These are phyloP conservation scores for Cyprinodon diabolis DNA, from an alignment of 2,797 vertebrate genomes.

Conservation along the genomic window DNA sequence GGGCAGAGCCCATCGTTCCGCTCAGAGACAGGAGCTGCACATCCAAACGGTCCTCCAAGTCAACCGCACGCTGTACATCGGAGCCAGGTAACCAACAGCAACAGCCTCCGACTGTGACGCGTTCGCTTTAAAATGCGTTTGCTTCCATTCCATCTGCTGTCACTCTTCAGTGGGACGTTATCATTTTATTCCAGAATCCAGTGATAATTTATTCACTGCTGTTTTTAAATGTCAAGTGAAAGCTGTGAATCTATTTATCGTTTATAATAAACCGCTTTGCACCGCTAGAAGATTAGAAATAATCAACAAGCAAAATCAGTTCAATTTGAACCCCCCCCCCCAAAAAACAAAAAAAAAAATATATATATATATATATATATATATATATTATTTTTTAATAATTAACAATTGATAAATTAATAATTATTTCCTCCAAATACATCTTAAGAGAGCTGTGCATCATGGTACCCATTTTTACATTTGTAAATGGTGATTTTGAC, in stretches of 20 bases:
- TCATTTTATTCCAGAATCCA: conserved; percentile 18
- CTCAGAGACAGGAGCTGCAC: conserved; percentile 82
- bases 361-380: too few relatives aligned
- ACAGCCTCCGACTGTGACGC: conserved; percentile 65
- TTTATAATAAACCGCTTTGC: conserved; percentile 8
- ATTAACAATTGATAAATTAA: too few relatives aligned
- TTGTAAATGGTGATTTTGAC: too few relatives aligned
- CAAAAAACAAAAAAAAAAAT: too few relatives aligned
- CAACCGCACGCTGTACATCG: conserved; percentile 94
- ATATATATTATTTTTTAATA: too few relatives aligned
- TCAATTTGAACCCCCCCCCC: neutral
- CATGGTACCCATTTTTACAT: too few relatives aligned
- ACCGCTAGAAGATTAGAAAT: neutral
- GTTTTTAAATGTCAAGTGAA: conserved; percentile 60
- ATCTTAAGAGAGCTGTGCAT: too few relatives aligned
- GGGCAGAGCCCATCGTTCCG: conserved; percentile 86
- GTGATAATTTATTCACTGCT: conserved; percentile 33
- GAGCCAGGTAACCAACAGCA: conserved; percentile 88
- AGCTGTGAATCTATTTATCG: conserved; percentile 33
- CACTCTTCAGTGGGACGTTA: conserved; percentile 51
- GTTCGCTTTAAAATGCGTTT: conserved; percentile 62
- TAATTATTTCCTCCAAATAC: too few relatives aligned
- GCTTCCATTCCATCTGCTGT: conserved; percentile 69
- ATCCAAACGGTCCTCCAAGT: conserved; percentile 94
- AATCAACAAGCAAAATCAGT: neutral